These are phyloP conservation scores for Phyllostomus discolor DNA, from an alignment of 2,113 vertebrate species.

Conservation along the genomic window DNA sequence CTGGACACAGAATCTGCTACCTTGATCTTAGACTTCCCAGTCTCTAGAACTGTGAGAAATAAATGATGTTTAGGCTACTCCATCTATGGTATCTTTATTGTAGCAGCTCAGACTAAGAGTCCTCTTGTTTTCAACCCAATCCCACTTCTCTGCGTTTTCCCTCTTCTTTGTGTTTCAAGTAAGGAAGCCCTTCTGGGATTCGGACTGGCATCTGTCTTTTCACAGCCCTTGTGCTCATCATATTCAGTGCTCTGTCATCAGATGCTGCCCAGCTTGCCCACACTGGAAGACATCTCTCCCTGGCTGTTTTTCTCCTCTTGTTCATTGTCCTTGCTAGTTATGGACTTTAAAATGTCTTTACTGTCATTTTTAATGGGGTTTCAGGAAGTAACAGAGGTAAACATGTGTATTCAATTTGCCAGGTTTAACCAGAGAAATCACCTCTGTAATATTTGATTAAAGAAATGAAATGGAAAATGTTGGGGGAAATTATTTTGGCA, in stretches of 20 bases:
- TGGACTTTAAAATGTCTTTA: not conserved
- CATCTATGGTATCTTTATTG: not conserved
- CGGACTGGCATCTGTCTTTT: not conserved
- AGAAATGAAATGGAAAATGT: slow-evolving; percentile 31
- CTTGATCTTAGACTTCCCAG: not conserved
- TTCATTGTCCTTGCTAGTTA: not conserved
- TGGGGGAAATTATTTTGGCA: slow-evolving; percentile 34
- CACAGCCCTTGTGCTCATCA: rapidly evolving
- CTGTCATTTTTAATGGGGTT: slow-evolving; percentile 21
- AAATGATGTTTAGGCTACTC: not conserved
- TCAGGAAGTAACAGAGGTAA: slow-evolving; percentile 10
- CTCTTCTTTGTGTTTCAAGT: not conserved
- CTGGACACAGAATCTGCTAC: not conserved
- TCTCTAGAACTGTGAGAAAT: not conserved
- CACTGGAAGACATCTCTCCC: not conserved
- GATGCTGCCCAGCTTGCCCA: not conserved
- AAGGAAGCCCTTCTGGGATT: not conserved
- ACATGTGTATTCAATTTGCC: slow-evolving; percentile 11
- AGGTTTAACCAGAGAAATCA: slow-evolving; percentile 32
- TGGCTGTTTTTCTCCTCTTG: not conserved
- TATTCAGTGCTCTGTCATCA: rapidly evolving
- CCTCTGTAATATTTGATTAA: slow-evolving; percentile 35
- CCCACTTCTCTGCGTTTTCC: not conserved
- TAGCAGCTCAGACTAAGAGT: not conserved
- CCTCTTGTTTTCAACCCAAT: not conserved